Evolutionary conservation across 2,888 invertebrate species (phyloP), one percentile per base, ranked within the genome.

Genomic region (Acronicta leporina): DNA sequence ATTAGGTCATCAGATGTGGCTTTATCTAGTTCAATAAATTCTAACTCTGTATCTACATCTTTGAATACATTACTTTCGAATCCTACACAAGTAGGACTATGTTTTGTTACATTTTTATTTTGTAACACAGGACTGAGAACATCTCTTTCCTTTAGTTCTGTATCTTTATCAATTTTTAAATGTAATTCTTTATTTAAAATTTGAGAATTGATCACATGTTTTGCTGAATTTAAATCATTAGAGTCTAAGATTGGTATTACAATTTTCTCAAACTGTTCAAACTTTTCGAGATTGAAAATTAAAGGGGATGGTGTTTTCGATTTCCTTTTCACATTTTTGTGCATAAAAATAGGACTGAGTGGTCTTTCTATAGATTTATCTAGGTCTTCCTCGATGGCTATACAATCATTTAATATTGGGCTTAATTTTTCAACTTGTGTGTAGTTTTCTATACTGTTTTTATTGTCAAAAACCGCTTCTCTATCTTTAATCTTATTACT

Each of bases 191-290:
- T 84, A 11, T 83, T 80, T 15, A 88, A 54, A 63, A 91, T 86
- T 77, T 92, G 90, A 5, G 90, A 91, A 77, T 92, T 86, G 1
- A 92, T 88, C 5, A 90, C 58, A 64, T 77, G 71, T 75, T 87
- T 92, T 9, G 81, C 85, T 33, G 69, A 75, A 49, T 85, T 68
- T 5, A 86, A 53, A 64, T 91, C 81, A 33, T 53, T 15, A 62
- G 79, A 68, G 41, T 84, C 77, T 70, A 93, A 54, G 0, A 92
- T 46, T 13, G 90, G 87, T 50, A 82, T 53, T 1, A 87, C 90
- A 27, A 89, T 59, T 43, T 76, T 81, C 79, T 92, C 93, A 74
- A 94, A 93, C 35, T 82, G 84, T 67, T 94, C 94, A 85, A 93
- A 94, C 11, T 73, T 64, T 38, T 90, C 87, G 20, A 93, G 68